Base-by-base conservation (phyloP, 2,797 vertebrate species). In the Melanotaenia parkinsoni region DNA sequence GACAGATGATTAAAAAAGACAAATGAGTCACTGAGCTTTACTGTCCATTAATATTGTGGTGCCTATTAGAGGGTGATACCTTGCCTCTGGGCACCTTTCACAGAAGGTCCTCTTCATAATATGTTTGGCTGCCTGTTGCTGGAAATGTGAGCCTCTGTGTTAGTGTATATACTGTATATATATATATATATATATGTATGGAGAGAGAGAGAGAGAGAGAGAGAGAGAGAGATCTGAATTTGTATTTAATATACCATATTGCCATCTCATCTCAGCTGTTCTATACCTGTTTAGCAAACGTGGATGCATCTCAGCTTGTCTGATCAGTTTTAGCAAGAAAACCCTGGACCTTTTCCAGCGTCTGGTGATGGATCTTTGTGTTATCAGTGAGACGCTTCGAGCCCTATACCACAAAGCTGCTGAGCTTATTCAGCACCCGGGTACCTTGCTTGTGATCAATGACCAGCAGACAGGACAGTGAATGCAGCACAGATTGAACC, bases 351-450 rank as follows among this genome's bases (percentile, higher is more conserved):
- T 0, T 70, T 65, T 88, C 80, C 88, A 84, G 28, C 66, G 70
- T 84, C 71, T 71, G 78, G 87, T 95, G 94, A 96, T 92, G 87
- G 94, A 95, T 95, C 83, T 85, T 72, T 64, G 72, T 76, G 88
- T 84, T 95, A 91, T 85, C 93, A 90, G 90, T 85, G 81, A 91
- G 88, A 86, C 72, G 85, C 89, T 91, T 72, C 83, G 88, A 92
- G 93, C 83, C 90, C 89, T 64, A 58, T 81, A 90, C 88, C 90
- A 85, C 93, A 91, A 93, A 94, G 88, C 88, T 88, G 81, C 85
- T 86, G 63, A 80, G 92, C 93, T 95, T 95, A 95, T 95, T 94
- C 94, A 96, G 95, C 95, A 95, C 76, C 86, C 84, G 58, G 58
- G 77, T 82, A 77, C 91, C 90, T 81, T 86, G 88, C 90, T 87